Evolutionary conservation across 2,888 invertebrate species (phyloP).

Genomic region (Carterocephalus palaemon): DNA sequence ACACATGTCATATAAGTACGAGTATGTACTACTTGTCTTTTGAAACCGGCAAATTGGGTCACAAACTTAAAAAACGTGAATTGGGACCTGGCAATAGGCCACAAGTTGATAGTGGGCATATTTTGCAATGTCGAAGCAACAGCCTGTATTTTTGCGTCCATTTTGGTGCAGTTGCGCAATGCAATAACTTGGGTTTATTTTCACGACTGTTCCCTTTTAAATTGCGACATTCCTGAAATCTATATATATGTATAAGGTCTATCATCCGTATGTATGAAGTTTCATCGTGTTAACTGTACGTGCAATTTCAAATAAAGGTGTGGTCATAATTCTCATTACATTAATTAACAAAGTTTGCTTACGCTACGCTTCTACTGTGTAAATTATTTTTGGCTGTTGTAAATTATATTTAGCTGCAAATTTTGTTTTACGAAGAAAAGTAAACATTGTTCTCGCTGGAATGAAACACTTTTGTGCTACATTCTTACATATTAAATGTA

Average conservation of each 20-base stretch:
- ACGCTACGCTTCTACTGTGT: too few species aligned
- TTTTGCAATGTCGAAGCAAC: constrained; percentile 2
- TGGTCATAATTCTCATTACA: too few species aligned
- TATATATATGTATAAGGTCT: too few species aligned
- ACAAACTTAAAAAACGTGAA: too few species aligned
- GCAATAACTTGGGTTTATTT: constrained; percentile 8
- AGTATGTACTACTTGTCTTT: background rate
- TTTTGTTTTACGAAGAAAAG: background rate
- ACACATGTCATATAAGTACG: background rate
- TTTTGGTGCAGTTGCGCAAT: constrained; percentile 1
- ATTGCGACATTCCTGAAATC: background rate
- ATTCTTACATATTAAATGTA: background rate
- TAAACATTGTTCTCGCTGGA: constrained; percentile 4
- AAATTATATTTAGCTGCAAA: constrained; percentile 10
- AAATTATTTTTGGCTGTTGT: constrained; percentile 4
- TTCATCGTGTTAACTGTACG: too few species aligned
- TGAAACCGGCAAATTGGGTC: too few species aligned
- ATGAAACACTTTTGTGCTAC: background rate
- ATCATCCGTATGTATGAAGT: too few species aligned
- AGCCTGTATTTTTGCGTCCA: constrained; percentile 4
- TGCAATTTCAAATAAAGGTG: too few species aligned
- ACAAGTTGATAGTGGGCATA: constrained; percentile 16
- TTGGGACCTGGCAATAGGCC: constrained; percentile 14
- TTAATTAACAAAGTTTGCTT: background rate
- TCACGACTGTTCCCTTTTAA: background rate